Percentiles rank a stretch among this genome's conserved stretches.
Evolutionary conservation across 2,888 invertebrate species (phyloP).

Genomic region (Asteroscopus sphinx): DNA sequence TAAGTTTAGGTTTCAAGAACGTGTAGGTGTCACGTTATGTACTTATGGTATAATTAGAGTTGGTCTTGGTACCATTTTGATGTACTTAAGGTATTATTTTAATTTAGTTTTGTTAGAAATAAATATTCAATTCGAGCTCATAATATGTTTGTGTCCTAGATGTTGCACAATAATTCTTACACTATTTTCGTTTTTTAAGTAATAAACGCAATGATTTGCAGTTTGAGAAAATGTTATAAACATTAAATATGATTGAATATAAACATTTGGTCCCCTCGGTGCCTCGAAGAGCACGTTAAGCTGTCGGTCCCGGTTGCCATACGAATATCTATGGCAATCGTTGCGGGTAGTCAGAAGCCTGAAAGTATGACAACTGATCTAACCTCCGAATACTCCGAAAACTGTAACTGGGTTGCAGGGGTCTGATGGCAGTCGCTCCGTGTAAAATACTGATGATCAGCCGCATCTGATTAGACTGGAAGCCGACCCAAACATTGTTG

Average conservation of each 20-base stretch:
- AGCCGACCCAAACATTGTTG: no score
- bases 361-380: no score
- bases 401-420: no score
- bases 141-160: neutral
- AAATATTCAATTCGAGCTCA: neutral
- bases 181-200: neutral
- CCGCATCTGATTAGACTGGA: no score
- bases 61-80: neutral
- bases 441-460: no score
- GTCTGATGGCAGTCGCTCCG: no score
- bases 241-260: neutral
- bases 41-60: neutral
- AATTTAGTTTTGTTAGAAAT: neutral
- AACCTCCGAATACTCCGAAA: no score
- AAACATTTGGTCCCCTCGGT: neutral
- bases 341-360: no score
- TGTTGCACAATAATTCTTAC: neutral
- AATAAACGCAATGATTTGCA: neutral
- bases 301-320: no score
- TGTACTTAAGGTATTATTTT: neutral
- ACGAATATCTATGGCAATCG: no score
- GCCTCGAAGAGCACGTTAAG: no score
- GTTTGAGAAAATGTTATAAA: neutral
- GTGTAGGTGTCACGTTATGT: neutral
- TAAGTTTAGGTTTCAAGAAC: slow-evolving; percentile 5